These are phyloP conservation scores for Mus musculus DNA, from an alignment of 2,113 vertebrate species.

Conservation along the genomic window DNA sequence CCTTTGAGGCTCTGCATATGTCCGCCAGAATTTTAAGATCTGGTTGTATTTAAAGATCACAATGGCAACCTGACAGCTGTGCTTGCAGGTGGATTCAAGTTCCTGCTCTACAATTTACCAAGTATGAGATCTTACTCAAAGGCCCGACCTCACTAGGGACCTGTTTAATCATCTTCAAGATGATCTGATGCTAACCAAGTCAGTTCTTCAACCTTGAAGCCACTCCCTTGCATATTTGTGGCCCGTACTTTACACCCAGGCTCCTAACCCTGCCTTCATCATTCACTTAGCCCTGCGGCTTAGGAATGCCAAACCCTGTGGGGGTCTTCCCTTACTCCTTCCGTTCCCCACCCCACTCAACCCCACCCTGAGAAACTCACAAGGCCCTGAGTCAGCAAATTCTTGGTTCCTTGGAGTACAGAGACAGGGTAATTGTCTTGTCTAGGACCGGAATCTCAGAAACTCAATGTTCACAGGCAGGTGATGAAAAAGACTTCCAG, in stretches of 20 bases:
- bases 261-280: not conserved
- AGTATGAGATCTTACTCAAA: not conserved
- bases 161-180: not conserved
- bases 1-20: not conserved
- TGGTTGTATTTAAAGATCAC: not conserved
- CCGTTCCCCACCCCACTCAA: not conserved
- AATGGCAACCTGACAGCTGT: not conserved
- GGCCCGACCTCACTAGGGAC: not conserved
- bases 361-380: not conserved
- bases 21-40: not conserved
- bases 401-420: not conserved
- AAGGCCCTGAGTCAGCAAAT: not conserved
- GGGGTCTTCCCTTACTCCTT: not conserved
- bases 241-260: fast-evolving
- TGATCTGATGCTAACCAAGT: not conserved
- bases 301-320: not conserved
- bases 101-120: not conserved
- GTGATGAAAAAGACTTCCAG: not conserved
- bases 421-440: not conserved
- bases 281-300: not conserved
- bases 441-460: not conserved
- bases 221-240: not conserved
- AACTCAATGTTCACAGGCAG: not conserved
- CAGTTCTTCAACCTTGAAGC: not conserved
- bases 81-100: not conserved